Percentiles rank a stretch among this genome's conserved stretches.
phyloP scores from a whole-genome alignment of 2,113 vertebrate genomes.

The Anoplopoma fimbria region DNA sequence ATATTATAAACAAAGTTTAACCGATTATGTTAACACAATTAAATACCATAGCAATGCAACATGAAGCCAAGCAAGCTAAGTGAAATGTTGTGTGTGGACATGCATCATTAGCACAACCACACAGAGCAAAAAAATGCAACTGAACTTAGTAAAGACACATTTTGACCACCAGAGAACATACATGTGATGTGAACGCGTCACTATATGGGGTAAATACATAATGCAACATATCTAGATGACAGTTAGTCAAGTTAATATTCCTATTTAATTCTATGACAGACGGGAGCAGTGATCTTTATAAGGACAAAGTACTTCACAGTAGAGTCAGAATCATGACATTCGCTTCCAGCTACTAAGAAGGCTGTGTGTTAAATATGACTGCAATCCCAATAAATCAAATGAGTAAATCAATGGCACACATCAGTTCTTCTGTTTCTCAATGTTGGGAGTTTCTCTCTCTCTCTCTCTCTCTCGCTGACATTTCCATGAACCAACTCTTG shows the following conservation, averaged over 20 bases:
- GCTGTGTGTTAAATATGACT: background rate
- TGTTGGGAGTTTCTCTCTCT: background rate
- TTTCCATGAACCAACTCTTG: conserved; percentile 69
- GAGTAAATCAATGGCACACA: background rate
- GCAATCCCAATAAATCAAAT: background rate
- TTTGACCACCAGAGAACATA: too few species aligned
- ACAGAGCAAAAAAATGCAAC: too few species aligned
- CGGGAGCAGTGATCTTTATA: too few species aligned
- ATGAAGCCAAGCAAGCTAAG: background rate
- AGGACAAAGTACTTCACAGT: too few species aligned
- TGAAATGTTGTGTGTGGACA: background rate
- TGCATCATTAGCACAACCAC: too few species aligned
- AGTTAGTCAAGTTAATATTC: too few species aligned
- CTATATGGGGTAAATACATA: too few species aligned
- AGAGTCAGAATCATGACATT: background rate
- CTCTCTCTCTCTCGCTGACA: conserved; percentile 48
- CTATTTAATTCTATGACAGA: too few species aligned
- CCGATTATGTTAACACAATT: background rate
- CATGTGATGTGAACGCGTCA: too few species aligned
- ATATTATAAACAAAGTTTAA: background rate
- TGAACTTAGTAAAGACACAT: too few species aligned
- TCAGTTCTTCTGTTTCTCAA: conserved; percentile 14
- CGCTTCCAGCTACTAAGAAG: background rate
- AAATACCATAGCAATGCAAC: background rate
- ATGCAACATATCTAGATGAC: too few species aligned